Evolutionary conservation across 1,140 invertebrate species (phyloP), one percentile per base, ranked within the genome.

Genomic region (Tenebrio molitor): DNA sequence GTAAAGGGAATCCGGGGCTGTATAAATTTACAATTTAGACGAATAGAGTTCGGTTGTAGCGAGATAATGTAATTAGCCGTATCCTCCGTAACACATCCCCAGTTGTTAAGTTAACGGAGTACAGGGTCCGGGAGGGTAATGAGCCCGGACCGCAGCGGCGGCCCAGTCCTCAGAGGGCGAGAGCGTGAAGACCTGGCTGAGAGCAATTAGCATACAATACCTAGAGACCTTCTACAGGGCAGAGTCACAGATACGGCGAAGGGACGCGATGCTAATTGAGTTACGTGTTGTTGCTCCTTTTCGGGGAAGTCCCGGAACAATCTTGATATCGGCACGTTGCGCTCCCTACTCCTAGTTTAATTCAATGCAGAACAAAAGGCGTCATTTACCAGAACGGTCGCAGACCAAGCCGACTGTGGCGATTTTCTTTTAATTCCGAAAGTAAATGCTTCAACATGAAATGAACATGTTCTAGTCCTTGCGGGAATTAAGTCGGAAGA

Each of bases 21-120:
- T 69, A 73, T 73, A 73, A 73, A 73, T 73, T 69, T 67, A 69
- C 72, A 73, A 73, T 73, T 73, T 69, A 42, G 67, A 53, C 36
- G 58, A 73, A 65, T 33, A 23, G 66, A 50, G 41, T 73, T 73
- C 41, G 67, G 67, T 64, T 65, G 53, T 58, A 73, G 50, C 50
- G 21, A 42, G 69, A 64, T 39, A 71, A 71, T 67, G 69, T 71
- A 71, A 74, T 74, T 74, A 71, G 62, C 42, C 39, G 34, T 62
- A 73, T 69, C 29, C 41, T 36, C 44, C 36, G 67, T 70, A 73
- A 73, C 72, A 74, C 66, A 70, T 69, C 72, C 67, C 72, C n/a
- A 68, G 72, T 65, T 74, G 72, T 74, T 74, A 70, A 74, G 71
- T 73, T 73, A 50, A 67, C 50, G 29, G 50, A 39, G 62, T 23